Evolutionary conservation across 2,113 vertebrate genomes (phyloP), one percentile per base, ranked within the genome.

Genomic region (Muscicapa adusta): DNA sequence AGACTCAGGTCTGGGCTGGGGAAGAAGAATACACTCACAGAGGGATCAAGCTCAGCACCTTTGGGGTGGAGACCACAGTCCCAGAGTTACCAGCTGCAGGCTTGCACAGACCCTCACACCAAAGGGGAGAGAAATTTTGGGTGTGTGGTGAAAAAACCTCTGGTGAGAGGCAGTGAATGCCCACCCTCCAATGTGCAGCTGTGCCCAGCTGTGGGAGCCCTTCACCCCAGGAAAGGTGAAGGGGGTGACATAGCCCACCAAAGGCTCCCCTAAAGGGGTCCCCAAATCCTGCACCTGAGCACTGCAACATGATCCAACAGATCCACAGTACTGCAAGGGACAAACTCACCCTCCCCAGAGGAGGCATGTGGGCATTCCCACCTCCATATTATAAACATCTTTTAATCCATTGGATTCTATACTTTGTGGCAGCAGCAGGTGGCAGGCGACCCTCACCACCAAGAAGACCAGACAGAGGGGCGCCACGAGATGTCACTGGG

Each of bases 301-400:
- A 38, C 57, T 61, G 57, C 43, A 76, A 75, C 12, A 61, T 8
- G 17, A 61, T 33, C 20, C 28, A 38, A 48, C 28, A 48, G 7
- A 50, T 6, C 12, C 56, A 34, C 40, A 48, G 56, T 9, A 17
- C 3, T 33, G 28, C 12, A 50, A 62, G 29, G 47, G 29, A 40
- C 57, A 76, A 40, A 76, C 9, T 6, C 20, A 13, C 22, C 29
- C 45, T 40, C 23, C 10, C 9, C 23, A 75, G 57, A 6, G 16
- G 22, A 40, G 29, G 22, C 29, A 40, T 1, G 2, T 7, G 34
- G 29, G 13, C 1, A 0, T 61, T 50, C 57, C 22, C 73, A 76
- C 29, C 45, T 50, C 56, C 38, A 4, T 50, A 33, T 25, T 38
- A 31, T 8, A 15, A 61, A 26, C 9, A 11, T 76, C 11, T 19